Evolutionary conservation across 1,140 invertebrate genomes (phyloP), one percentile per base, ranked within the genome.

Genomic region (Lepidurus packardi): DNA sequence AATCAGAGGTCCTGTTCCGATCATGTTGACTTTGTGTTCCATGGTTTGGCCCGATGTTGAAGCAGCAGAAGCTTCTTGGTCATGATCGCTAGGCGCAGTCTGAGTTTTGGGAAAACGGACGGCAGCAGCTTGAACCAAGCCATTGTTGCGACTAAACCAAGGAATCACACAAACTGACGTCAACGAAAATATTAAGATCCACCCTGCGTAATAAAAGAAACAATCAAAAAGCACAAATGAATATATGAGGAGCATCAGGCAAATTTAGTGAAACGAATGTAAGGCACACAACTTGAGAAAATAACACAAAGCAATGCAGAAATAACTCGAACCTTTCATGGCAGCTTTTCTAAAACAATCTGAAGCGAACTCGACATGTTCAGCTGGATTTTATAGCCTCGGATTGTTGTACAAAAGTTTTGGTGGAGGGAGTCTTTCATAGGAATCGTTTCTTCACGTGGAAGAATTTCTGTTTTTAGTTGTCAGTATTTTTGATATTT

Each of bases 401-500:
- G 8, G n/a, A 13, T 7, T 65, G 21, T 21, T 34, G 16, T 65
- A 65, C 53, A n/a, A 65, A 47, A 21, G 53, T 34, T 34, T 34
- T 34, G 34, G 53, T 65, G 53, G 21, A 65, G 21, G 21, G 53
- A 47, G 45, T 65, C 47, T 13, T 65, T n/a, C 11, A 8, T 13
- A 65, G 47, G 47, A 65, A 1, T 65, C 21, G 9, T 7, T 9
- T 65, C 13, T 65, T 7, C 53, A 16, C 45, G 10, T 13, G 21
- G 16, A 21, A n/a, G 53, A 47, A 65, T 65, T 16, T 65, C 0
- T 65, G 16, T 65, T 7, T n/a, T n/a, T 1, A 7, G 21, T 65
- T 65, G 21, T 4, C 53, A 7, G 7, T 21, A 45, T 24, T 25
- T 79, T 41, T 79, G 79, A n/a, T 21, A 45, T 24, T 25, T 79